Evolutionary conservation across 2,888 invertebrate genomes (phyloP).

Genomic region (Parasteatoda lunata): DNA sequence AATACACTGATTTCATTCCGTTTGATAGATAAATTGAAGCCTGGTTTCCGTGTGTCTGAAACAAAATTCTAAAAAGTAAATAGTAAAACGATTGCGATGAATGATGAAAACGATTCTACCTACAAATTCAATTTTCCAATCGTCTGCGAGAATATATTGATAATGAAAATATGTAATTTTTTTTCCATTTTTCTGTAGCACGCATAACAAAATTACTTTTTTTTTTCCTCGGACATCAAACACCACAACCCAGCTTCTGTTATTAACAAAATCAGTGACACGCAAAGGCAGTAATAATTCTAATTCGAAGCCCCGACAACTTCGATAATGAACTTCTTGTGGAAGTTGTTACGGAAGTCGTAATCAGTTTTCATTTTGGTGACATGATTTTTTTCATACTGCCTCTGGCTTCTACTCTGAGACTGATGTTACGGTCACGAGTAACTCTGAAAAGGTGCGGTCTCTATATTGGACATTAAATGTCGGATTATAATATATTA

Average conservation of each 20-base stretch:
- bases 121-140: conserved; percentile 50
- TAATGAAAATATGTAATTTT: conserved; percentile 30
- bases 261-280: conserved; percentile 6
- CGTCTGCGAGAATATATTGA: conserved; percentile 2
- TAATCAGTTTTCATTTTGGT: conserved; percentile 47
- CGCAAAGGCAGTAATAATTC: conserved; percentile 14
- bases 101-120: background rate
- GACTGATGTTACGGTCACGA: conserved; percentile 28
- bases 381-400: conserved; percentile 10
- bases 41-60: too few relatives aligned
- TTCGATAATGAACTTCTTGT: conserved; percentile 15
- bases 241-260: background rate
- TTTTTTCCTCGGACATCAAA: conserved; percentile 3
- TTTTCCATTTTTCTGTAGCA: background rate
- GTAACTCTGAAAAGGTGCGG: background rate
- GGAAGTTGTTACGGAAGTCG: conserved; percentile 54
- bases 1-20: too few relatives aligned
- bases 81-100: too few relatives aligned
- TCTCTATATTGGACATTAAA: conserved; percentile 11
- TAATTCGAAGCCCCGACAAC: conserved; percentile 4
- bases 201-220: conserved; percentile 3
- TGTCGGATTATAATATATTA: background rate
- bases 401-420: conserved; percentile 9
- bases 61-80: too few relatives aligned
- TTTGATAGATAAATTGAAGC: too few relatives aligned